Evolutionary conservation across 2,113 vertebrate genomes (phyloP), one percentile per base, ranked within the genome.

Genomic region (Dipodomys ordii): DNA sequence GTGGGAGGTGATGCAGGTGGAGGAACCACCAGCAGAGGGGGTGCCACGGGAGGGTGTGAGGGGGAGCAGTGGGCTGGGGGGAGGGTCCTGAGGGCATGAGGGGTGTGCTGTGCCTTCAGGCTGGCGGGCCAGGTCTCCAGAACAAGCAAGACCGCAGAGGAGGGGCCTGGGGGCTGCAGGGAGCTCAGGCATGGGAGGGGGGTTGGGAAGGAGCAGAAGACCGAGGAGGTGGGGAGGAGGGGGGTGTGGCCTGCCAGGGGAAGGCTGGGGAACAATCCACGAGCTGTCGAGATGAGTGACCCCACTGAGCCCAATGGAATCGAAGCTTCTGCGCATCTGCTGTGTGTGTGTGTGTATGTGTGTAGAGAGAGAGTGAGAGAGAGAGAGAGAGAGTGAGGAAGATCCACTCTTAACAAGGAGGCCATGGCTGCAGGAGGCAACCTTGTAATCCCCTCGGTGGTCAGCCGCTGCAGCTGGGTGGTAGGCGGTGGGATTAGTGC

Each of bases 301-400:
- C 60, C 60, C 60, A 5, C 16, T 5, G 20, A 16, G 60, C 60
- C 60, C 20, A 22, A 62, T 22, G 20, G 60, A 22, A 62, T 16
- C 4, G 60, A 62, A 5, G 60, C 60, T 16, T 62, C 20, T 60
- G 22, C 25, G 44, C 3, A 11, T 69, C 25, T 69, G 23, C 80
- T n/a, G 35, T 32, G 65, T 28, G 11, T 67, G 62, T 15, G 12
- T 1, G 19, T 65, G 39, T 23, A 10, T 49, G 49, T 49, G 49
- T 49, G 49, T 49, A 3, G 2, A 3, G 2, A 3, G 2, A 3
- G 2, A 3, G n/a, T n/a, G n/a, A n/a, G n/a, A n/a, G n/a, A n/a
- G 35, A 30, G 80, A 27, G 73, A 30, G 44, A 74, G 28, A 30
- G 44, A 22, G 28, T 4, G 28, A n/a, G 28, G 8, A 7, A 5